Conservation (phyloP, 2,888 invertebrate genomes). For the Hirtodrosophila cameraria region DNA sequence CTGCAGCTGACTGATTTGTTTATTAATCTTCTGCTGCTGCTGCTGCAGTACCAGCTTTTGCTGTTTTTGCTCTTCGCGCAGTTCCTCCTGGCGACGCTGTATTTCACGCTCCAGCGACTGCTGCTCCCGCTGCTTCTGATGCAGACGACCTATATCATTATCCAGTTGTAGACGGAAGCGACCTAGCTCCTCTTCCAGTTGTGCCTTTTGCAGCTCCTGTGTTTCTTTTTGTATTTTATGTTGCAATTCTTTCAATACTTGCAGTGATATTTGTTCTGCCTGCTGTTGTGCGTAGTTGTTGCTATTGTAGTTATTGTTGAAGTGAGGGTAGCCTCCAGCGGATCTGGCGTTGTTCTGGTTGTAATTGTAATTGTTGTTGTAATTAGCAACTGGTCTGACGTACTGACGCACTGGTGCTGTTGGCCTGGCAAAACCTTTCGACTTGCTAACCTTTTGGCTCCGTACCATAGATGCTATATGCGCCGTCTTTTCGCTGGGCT, state of each 20-base stretch:
- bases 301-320: not conserved
- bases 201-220: slow-evolving; percentile 28
- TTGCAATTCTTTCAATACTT: slow-evolving; percentile 10
- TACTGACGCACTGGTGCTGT: not conserved
- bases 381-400: not conserved
- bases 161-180: slow-evolving; percentile 41
- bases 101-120: slow-evolving; percentile 7
- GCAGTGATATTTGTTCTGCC: not conserved
- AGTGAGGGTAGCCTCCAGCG: not conserved
- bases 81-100: slow-evolving; percentile 14
- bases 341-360: not conserved
- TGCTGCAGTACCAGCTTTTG: slow-evolving; percentile 24
- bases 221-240: slow-evolving; percentile 12
- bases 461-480: slow-evolving; percentile 82
- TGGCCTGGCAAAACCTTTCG: slow-evolving; percentile 15
- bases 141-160: slow-evolving; percentile 32
- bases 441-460: slow-evolving; percentile 67
- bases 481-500: slow-evolving; percentile 73
- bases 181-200: slow-evolving; percentile 6
- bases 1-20: slow-evolving; percentile 25
- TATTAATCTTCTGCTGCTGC: slow-evolving; percentile 28
- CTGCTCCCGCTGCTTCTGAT: slow-evolving; percentile 10
- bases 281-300: slow-evolving; percentile 11
- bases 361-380: slow-evolving; percentile 5
- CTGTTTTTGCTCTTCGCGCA: slow-evolving; percentile 20